Conservation (phyloP, 64 coral and sea anemone species). For the Montipora cactus region DNA sequence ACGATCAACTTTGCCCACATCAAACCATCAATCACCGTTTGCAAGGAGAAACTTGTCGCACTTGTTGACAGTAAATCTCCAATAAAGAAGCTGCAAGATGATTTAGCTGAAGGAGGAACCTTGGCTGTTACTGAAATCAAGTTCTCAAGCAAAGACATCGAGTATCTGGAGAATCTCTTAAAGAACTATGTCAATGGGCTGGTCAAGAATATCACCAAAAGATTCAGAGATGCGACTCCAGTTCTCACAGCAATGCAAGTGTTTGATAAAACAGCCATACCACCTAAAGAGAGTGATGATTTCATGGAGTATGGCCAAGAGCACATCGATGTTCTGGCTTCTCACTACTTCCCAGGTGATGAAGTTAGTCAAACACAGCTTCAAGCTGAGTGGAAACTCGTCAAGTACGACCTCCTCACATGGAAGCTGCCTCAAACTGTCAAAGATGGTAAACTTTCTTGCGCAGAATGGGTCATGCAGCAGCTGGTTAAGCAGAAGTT, state of each 20-base stretch:
- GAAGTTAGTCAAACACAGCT: conserved; percentile 7
- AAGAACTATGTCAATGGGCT: background rate
- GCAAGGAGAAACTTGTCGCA: too few species aligned
- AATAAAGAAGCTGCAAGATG: too few species aligned
- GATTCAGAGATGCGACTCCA: conserved; percentile 6
- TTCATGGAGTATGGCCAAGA: conserved; percentile 22
- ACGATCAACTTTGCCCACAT: background rate
- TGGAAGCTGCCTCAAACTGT: conserved; percentile 30
- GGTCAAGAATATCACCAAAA: background rate
- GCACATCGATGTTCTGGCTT: conserved; percentile 7
- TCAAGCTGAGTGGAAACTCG: background rate
- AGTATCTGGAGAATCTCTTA: conserved; percentile 14
- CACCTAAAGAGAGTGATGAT: conserved; percentile 11
- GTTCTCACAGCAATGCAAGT: conserved; percentile 26
- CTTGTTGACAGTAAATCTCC: too few species aligned
- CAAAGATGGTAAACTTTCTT: conserved; percentile 19
- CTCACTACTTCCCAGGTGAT: conserved; percentile 20
- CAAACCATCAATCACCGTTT: too few species aligned
- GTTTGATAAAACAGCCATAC: conserved; percentile 24
- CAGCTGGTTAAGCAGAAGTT: conserved; percentile 4
- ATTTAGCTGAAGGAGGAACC: too few species aligned
- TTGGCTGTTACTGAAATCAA: too few species aligned
- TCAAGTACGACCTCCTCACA: conserved; percentile 18
- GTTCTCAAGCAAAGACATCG: background rate
- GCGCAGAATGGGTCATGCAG: conserved; percentile 25